Percentiles rank a stretch among this genome's conserved stretches.
These are phyloP conservation scores for Beris morrisii DNA, from an alignment of 2,888 invertebrate species.

Conservation along the genomic window DNA sequence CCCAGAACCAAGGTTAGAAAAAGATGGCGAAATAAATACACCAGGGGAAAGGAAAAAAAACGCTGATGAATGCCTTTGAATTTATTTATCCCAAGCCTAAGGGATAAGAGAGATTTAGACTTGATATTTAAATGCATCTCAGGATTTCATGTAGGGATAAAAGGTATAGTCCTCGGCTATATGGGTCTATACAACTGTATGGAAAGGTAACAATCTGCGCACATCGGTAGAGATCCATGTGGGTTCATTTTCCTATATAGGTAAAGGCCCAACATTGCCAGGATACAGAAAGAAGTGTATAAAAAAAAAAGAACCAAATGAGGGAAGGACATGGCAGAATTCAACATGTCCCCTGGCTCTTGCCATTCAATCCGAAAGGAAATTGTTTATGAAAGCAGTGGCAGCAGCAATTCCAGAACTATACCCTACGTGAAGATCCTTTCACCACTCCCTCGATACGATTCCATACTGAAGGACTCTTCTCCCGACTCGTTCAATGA, in stretches of 20 bases:
- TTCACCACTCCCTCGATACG: no score
- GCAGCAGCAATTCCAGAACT: no score
- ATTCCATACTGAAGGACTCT: no score
- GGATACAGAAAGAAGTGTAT: no score
- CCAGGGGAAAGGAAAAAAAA: slow-evolving; percentile 4
- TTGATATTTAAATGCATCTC: slow-evolving; percentile 28
- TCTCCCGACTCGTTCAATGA: no score
- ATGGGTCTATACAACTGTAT: not conserved
- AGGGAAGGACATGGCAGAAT: no score
- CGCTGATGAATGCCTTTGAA: slow-evolving; percentile 25
- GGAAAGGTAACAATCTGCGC: not conserved
- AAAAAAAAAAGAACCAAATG: no score
- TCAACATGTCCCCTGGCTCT: no score
- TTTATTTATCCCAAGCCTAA: slow-evolving; percentile 24
- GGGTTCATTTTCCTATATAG: slow-evolving; percentile 1
- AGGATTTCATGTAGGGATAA: slow-evolving; percentile 18
- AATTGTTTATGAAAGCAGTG: no score
- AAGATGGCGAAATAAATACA: not conserved
- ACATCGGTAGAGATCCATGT: slow-evolving; percentile 3
- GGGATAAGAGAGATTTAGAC: slow-evolving; percentile 8
- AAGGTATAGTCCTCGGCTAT: not conserved
- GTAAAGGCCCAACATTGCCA: no score
- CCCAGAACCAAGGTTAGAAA: not conserved
- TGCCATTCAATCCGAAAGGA: no score
- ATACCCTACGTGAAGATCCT: no score